Evolutionary conservation across 2,113 vertebrate genomes (phyloP).

Genomic region (Sceloporus tristichus): DNA sequence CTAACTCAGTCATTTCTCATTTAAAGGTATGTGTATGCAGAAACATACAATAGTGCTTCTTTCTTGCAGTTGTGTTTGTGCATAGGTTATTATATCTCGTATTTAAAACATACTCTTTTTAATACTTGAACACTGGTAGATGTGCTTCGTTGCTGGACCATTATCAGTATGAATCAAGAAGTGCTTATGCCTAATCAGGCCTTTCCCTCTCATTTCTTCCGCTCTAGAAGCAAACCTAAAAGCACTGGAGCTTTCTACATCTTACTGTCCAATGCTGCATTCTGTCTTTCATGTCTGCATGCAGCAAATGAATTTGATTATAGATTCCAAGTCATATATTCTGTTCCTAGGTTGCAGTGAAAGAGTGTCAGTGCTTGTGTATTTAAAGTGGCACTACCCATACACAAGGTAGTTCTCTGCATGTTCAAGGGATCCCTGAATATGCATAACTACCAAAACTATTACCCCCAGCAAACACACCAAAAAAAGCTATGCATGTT

Average conservation of each 20-base stretch:
- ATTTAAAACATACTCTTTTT: background rate
- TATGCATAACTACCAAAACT: background rate
- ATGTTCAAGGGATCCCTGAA: background rate
- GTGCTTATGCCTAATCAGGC: background rate
- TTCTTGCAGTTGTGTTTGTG: background rate
- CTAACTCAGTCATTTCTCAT: background rate
- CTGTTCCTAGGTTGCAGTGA: background rate
- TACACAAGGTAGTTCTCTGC: background rate
- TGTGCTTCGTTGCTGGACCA: background rate
- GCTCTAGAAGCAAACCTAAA: background rate
- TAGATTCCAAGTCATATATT: background rate
- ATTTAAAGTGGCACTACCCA: background rate
- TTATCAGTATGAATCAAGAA: background rate
- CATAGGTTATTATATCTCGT: background rate
- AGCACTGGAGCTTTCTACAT: background rate
- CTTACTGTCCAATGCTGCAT: background rate
- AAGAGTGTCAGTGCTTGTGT: background rate
- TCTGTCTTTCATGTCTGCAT: background rate
- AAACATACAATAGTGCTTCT: background rate
- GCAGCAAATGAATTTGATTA: background rate
- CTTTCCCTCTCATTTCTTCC: background rate
- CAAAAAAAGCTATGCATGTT: too few relatives aligned
- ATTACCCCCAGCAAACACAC: too few relatives aligned
- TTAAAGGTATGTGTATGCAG: background rate
- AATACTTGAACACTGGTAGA: background rate